Conservation (phyloP, 1,140 invertebrate species). For the Bombus fervidus region DNA sequence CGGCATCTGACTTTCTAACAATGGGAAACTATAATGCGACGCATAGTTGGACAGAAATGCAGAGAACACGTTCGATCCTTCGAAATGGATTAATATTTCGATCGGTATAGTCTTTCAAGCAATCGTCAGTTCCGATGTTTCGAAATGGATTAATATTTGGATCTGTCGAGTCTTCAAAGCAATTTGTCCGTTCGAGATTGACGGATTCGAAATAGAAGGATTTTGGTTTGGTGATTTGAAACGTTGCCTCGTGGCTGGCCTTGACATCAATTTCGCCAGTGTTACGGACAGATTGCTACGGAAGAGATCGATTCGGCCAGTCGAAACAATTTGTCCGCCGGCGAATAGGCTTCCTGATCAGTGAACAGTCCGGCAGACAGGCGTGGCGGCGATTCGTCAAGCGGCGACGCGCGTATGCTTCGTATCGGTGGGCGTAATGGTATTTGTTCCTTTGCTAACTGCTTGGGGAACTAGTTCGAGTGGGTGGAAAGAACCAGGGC, state of each 20-base stretch:
- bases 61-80: neutral
- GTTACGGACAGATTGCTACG: conserved; percentile 35
- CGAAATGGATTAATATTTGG: neutral
- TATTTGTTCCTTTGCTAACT: conserved; percentile 12
- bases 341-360: conserved; percentile 61
- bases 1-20: neutral
- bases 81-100: neutral
- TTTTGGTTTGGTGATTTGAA: neutral
- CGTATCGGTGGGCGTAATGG: conserved; percentile 16
- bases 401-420: conserved; percentile 30
- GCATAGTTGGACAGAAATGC: neutral
- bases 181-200: neutral
- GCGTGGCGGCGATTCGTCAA: conserved; percentile 58
- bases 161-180: neutral
- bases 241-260: conserved; percentile 23
- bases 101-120: neutral
- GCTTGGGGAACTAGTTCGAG: neutral
- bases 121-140: neutral
- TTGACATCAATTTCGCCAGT: conserved; percentile 50
- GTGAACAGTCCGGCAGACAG: conserved; percentile 49
- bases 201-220: neutral
- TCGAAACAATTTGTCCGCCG: conserved; percentile 63
- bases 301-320: conserved; percentile 62
- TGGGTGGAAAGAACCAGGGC: neutral
- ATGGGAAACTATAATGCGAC: neutral